Percentiles rank a stretch among this genome's conserved stretches.
Conservation (phyloP, 2,113 vertebrate species). For the Malaclemys terrapin region DNA sequence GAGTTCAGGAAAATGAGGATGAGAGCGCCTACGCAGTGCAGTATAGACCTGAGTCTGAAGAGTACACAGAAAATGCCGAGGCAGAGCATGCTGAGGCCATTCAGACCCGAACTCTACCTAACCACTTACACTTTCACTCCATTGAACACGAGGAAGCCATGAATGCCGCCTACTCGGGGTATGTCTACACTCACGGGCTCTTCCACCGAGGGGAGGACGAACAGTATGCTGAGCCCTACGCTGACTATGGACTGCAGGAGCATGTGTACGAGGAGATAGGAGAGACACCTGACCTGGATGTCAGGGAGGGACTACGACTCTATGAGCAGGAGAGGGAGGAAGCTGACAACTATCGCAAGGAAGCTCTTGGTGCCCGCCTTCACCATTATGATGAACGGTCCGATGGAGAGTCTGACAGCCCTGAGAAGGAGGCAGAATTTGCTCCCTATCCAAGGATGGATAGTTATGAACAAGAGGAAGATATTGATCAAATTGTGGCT, state of each 20-base stretch:
- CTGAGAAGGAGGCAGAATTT: slow-evolving; percentile 96
- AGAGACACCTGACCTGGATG: slow-evolving; percentile 81
- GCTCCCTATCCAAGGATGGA: slow-evolving; percentile 93
- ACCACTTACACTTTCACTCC: slow-evolving; percentile 83
- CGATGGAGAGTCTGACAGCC: slow-evolving; percentile 95
- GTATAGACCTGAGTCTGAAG: slow-evolving; percentile 90
- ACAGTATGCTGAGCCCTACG: slow-evolving; percentile 91
- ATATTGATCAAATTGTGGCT: slow-evolving; percentile 88
- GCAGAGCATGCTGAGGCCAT: slow-evolving; percentile 88
- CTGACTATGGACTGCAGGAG: slow-evolving; percentile 90
- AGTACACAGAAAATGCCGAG: slow-evolving; percentile 92
- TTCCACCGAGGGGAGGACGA: slow-evolving; percentile 84
- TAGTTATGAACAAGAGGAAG: slow-evolving; percentile 95
- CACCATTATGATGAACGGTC: slow-evolving; percentile 96
- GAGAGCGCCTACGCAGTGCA: slow-evolving; percentile 84
- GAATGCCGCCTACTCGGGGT: slow-evolving; percentile 90
- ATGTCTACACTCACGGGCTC: slow-evolving; percentile 88
- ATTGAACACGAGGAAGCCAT: slow-evolving; percentile 85
- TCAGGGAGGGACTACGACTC: slow-evolving; percentile 82
- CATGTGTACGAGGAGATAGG: slow-evolving; percentile 97
- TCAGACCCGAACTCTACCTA: slow-evolving; percentile 78
- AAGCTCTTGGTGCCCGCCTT: slow-evolving; percentile 92
- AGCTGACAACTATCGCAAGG: slow-evolving; percentile 87
- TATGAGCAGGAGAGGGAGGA: slow-evolving; percentile 84
- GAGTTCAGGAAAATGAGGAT: slow-evolving; percentile 83